These are phyloP conservation scores for Distichodus sexfasciatus DNA, from an alignment of 2,797 vertebrate genomes.

Conservation along the genomic window DNA sequence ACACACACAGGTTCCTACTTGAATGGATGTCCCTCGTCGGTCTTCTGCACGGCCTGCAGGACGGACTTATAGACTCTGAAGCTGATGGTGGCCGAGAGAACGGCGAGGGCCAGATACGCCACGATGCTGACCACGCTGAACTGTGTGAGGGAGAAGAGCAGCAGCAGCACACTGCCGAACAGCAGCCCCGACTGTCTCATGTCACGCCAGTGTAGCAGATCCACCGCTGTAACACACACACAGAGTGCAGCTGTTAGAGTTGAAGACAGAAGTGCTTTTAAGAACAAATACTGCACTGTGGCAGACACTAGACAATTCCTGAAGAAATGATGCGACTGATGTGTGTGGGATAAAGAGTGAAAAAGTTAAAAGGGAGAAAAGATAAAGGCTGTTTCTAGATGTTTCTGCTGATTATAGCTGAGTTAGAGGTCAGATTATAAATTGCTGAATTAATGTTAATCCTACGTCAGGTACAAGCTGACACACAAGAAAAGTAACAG, in stretches of 20 bases:
- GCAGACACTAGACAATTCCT: too few relatives aligned
- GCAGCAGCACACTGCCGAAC: slow-evolving; percentile 90
- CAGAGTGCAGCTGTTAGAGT: background rate
- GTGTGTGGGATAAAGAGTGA: too few relatives aligned
- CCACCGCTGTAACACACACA: slow-evolving; percentile 78
- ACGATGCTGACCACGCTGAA: slow-evolving; percentile 98
- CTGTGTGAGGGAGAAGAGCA: slow-evolving; percentile 98
- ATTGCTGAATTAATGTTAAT: too few relatives aligned
- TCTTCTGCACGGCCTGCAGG: slow-evolving; percentile 98
- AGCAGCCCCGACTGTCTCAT: slow-evolving; percentile 93
- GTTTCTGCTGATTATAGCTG: too few relatives aligned
- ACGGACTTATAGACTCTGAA: slow-evolving; percentile 99
- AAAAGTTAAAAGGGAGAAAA: too few relatives aligned
- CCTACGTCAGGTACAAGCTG: too few relatives aligned
- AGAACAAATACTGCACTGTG: too few relatives aligned
- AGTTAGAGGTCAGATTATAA: too few relatives aligned
- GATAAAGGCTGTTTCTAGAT: too few relatives aligned
- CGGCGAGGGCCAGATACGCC: slow-evolving; percentile 93
- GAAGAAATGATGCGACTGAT: too few relatives aligned
- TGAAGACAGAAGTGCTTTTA: too few relatives aligned
- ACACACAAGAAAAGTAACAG: too few relatives aligned
- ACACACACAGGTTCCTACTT: slow-evolving; percentile 80
- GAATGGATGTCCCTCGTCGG: slow-evolving; percentile 97
- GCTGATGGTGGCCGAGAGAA: slow-evolving; percentile 96
- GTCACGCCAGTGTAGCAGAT: slow-evolving; percentile 97